These are phyloP conservation scores for Acromyrmex heyeri DNA, from an alignment of 1,140 invertebrate genomes.

Conservation along the genomic window DNA sequence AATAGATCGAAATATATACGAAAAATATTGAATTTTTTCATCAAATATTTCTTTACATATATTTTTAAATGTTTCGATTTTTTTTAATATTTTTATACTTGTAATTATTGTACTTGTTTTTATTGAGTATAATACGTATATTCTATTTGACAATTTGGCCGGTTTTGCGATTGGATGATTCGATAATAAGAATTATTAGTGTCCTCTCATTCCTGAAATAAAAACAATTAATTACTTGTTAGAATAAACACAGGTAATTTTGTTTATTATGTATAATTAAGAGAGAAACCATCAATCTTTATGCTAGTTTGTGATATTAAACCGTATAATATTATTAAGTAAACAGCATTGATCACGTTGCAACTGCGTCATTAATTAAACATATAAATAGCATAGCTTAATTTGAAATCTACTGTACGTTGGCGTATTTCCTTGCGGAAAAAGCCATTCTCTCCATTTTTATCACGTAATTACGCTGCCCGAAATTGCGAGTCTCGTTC, in stretches of 20 bases:
- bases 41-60: background rate
- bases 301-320: background rate
- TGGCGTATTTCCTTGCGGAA: slow-evolving; percentile 32
- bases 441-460: slow-evolving; percentile 62
- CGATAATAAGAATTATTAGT: background rate
- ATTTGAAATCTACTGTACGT: slow-evolving; percentile 1
- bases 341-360: background rate
- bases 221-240: background rate
- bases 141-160: background rate
- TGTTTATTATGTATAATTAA: background rate
- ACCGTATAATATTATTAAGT: background rate
- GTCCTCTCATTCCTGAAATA: background rate
- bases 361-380: background rate
- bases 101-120: background rate
- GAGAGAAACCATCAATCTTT: background rate
- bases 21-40: background rate
- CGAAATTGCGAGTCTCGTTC: slow-evolving; percentile 69
- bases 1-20: background rate
- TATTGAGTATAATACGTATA: background rate
- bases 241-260: background rate
- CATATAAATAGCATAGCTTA: slow-evolving; percentile 1
- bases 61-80: slow-evolving; percentile 3
- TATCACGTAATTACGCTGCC: slow-evolving; percentile 70
- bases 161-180: background rate
- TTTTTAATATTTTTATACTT: background rate